Base-by-base conservation (phyloP, 2,888 invertebrate genomes). In the Ophion costatus region DNA sequence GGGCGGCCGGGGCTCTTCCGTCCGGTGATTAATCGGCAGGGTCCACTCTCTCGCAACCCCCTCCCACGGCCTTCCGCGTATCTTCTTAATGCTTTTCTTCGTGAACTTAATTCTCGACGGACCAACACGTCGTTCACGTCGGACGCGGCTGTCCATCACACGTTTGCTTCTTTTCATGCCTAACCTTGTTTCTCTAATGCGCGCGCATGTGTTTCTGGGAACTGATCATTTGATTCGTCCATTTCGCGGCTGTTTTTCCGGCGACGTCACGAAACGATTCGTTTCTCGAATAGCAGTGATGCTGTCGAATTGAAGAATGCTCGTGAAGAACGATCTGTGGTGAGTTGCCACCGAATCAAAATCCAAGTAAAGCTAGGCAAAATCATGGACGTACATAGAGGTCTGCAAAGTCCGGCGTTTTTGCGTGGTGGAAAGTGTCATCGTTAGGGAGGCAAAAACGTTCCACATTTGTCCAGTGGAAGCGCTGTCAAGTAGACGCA, bases 11-110 rank as follows among this genome's bases (percentile, higher is more conserved):
- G 78, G 87, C 89, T 88, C 90, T 90, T 88, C 88, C 86, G 85
- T 88, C 82, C 66, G 66, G 87, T 91, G 90, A 91, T 91, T 91
- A 90, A 91, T 92, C 87, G 88, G 87, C 84, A 85, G 88, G 88
- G 77, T 83, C 86, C 86, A 87, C 86, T 86, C 84, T 85, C 84
- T 85, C 74, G 11, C 59, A 22, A 10, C 64, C 33, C 64, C 59
- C 73, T 38, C 75, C 75, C 61, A 51, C 64, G 14, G 51, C 17
- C 14, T 14, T 24, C 45, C 73, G 74, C 70, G 66, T 66, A 66
- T 75, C 45, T 71, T 81, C 81, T 81, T 70, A 74, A 84, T 81
- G 80, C 24, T 81, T 84, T 78, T 78, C 42, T 78, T 84, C 71
- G 56, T 6, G 66, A 79, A 79, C 82, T 79, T 71, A 71, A 81